Evolutionary conservation across 1,140 invertebrate species (phyloP).

Genomic region (Neuroterus valhalla): DNA sequence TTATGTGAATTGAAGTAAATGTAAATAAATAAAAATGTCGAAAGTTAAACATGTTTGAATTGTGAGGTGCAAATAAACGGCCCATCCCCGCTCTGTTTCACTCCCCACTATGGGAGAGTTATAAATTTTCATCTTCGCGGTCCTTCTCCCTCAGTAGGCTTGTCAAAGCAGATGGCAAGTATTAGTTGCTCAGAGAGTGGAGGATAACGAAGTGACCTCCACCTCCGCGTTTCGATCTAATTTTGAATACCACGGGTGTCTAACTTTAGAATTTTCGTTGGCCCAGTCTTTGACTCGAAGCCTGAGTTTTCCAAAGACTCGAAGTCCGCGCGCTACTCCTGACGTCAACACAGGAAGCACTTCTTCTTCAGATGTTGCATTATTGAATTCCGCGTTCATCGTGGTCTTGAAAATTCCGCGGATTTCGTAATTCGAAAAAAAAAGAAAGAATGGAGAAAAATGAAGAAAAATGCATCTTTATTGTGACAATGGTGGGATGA

Average conservation of each 20-base stretch:
- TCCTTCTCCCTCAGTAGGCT: constrained; percentile 3
- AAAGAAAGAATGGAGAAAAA: too few species aligned
- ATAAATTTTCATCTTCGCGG: constrained; percentile 28
- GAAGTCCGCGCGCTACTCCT: constrained; percentile 1
- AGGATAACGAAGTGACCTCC: constrained; percentile 65
- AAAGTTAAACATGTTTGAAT: neutral
- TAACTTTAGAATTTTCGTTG: constrained; percentile 70
- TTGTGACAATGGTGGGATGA: constrained; percentile 4
- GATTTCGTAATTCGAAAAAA: neutral
- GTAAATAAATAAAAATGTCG: too few species aligned
- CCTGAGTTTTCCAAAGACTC: constrained; percentile 39
- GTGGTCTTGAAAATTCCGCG: neutral
- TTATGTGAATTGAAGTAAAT: too few species aligned
- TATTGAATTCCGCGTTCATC: constrained; percentile 8
- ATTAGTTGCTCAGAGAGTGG: neutral
- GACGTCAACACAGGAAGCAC: constrained; percentile 21
- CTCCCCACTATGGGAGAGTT: neutral
- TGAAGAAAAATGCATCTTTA: neutral
- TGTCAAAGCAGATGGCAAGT: constrained; percentile 17
- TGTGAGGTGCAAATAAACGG: constrained; percentile 31
- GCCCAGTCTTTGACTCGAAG: constrained; percentile 60
- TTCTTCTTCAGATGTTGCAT: neutral
- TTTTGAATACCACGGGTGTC: constrained; percentile 65
- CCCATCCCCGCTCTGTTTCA: neutral
- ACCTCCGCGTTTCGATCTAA: constrained; percentile 68